Evolutionary conservation across 2,113 vertebrate genomes (phyloP).

Genomic region (Datnioides undecimradiatus): DNA sequence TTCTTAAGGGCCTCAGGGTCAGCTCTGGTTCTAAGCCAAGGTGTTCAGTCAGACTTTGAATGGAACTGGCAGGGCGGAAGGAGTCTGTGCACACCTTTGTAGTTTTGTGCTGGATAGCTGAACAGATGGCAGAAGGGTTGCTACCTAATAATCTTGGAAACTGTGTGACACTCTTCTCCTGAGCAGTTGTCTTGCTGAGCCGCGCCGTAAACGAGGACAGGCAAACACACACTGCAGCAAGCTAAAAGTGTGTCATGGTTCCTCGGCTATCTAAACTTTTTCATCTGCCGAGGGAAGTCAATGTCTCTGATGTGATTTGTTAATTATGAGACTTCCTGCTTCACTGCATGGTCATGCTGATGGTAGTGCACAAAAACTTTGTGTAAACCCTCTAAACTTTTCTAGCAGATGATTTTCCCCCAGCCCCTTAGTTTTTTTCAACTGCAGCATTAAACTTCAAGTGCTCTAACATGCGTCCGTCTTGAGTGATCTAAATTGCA

Average conservation of each 20-base stretch:
- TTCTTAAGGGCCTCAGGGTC: background rate
- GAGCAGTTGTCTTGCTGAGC: slow-evolving; percentile 35
- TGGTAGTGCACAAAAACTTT: background rate
- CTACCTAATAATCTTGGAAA: slow-evolving; percentile 53
- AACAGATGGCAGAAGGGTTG: slow-evolving; percentile 62
- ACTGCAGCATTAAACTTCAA: too few species aligned
- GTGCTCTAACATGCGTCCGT: too few species aligned
- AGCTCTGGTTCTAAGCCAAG: background rate
- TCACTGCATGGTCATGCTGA: background rate
- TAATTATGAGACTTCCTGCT: background rate
- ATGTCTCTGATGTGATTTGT: slow-evolving; percentile 4
- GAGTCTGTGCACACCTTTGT: slow-evolving; percentile 30
- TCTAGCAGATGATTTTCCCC: background rate
- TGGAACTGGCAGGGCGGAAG: slow-evolving; percentile 31
- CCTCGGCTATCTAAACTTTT: slow-evolving; percentile 2
- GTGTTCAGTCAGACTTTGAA: slow-evolving; percentile 41
- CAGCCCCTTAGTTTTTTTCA: background rate
- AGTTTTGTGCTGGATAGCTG: slow-evolving; percentile 21
- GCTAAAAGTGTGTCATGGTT: slow-evolving; percentile 18
- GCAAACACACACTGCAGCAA: background rate
- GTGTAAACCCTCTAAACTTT: background rate
- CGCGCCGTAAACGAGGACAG: slow-evolving; percentile 10
- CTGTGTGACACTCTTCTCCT: slow-evolving; percentile 29
- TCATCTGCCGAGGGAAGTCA: background rate
- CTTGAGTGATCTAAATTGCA: background rate